phyloP scores from a whole-genome alignment of 1,140 invertebrate genomes.

The Stratiolaelaps scimitus region DNA sequence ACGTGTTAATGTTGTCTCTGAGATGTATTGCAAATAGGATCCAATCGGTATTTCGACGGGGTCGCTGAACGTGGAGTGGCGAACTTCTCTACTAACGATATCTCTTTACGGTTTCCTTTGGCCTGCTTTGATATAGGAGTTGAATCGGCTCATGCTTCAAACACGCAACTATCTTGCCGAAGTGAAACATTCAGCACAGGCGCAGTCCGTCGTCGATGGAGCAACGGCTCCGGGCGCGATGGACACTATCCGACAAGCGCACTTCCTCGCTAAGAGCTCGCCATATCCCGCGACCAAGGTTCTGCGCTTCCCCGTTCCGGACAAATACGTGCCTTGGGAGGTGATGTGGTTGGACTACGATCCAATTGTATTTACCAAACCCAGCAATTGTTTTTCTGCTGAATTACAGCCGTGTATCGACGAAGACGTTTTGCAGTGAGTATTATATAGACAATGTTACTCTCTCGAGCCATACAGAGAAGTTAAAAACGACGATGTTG shows the following conservation, averaged over 20 bases:
- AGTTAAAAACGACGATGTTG: no score
- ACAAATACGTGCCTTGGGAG: constrained; percentile 45
- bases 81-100: no score
- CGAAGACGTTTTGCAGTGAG: constrained; percentile 42
- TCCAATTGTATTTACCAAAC: constrained; percentile 40
- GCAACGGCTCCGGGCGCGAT: neutral
- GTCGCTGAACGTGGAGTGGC: no score
- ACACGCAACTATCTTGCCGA: constrained; percentile 13
- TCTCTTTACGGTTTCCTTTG: no score
- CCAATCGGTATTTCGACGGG: no score
- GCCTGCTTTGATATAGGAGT: neutral
- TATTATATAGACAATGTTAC: constrained; percentile 28
- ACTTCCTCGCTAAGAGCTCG: constrained; percentile 41
- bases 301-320: constrained; percentile 43
- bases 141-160: constrained; percentile 12
- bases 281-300: constrained; percentile 43
- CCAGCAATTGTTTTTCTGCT: constrained; percentile 37
- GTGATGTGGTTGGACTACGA: constrained; percentile 42
- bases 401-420: constrained; percentile 40
- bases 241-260: constrained; percentile 30
- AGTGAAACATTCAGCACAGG: constrained; percentile 24
- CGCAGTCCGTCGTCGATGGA: constrained; percentile 21
- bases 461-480: no score
- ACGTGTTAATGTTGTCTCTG: no score
- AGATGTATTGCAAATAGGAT: no score